A percentile compares a stretch with the other conserved stretches of the same genome.
Conservation (phyloP, 2,888 invertebrate genomes). For the Elgonia sp. region DNA sequence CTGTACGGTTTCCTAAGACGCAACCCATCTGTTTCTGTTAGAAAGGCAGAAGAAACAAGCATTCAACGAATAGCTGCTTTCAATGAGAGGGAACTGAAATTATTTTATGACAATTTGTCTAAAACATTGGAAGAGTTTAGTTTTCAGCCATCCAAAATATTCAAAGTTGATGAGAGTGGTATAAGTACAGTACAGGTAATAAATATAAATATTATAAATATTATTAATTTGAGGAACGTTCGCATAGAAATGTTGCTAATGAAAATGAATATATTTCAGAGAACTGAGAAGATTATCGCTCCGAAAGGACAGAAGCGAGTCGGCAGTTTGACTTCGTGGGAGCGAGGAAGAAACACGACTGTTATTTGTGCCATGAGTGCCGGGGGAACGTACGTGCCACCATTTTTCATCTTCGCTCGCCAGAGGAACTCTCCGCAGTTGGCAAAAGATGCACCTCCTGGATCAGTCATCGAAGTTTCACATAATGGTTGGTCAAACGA, state of each 20-base stretch:
- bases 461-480: constrained; percentile 81
- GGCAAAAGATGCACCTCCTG: constrained; percentile 85
- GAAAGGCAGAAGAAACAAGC: constrained; percentile 81
- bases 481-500: constrained; percentile 80
- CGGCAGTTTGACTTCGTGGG: constrained; percentile 77
- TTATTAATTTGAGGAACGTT: constrained; percentile 10
- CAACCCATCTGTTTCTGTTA: constrained; percentile 75
- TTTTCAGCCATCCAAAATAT: constrained; percentile 80
- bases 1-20: constrained; percentile 79
- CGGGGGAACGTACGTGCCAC: constrained; percentile 84
- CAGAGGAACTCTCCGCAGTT: constrained; percentile 84
- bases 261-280: constrained; percentile 21
- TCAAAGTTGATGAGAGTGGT: constrained; percentile 86
- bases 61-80: constrained; percentile 80
- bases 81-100: constrained; percentile 69
- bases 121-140: constrained; percentile 74
- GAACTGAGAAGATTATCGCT: constrained; percentile 81
- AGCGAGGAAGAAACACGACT: constrained; percentile 81
- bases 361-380: constrained; percentile 86
- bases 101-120: constrained; percentile 74
- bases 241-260: constrained; percentile 6
- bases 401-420: constrained; percentile 68
- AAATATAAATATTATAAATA: constrained; percentile 13
- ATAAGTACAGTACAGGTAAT: constrained; percentile 78
- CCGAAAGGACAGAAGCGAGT: constrained; percentile 85